A percentile compares a stretch with the other conserved stretches of the same genome.
Evolutionary conservation across 1,140 invertebrate genomes (phyloP).

Genomic region (Frieseomelitta varia): DNA sequence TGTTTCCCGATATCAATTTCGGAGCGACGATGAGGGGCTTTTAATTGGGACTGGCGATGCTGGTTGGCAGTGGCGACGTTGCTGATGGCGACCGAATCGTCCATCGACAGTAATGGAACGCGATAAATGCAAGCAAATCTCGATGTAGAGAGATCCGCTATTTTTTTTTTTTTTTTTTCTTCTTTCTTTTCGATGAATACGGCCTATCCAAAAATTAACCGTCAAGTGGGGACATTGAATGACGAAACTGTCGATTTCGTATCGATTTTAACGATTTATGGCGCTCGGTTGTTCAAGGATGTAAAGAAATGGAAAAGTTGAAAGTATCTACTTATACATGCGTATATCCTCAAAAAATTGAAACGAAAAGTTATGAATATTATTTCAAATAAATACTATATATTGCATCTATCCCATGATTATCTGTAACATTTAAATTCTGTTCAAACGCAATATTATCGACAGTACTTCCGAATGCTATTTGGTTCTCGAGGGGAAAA

Average conservation of each 20-base stretch:
- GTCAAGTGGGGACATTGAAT: not conserved
- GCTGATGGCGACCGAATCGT: slow-evolving; percentile 39
- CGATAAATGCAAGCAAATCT: slow-evolving; percentile 45
- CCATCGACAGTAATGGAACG: slow-evolving; percentile 61
- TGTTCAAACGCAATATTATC: not conserved
- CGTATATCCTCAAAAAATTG: not conserved
- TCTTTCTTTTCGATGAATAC: not conserved
- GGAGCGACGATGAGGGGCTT: slow-evolving; percentile 72
- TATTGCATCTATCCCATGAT: not conserved
- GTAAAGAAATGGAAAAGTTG: not conserved
- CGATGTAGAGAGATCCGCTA: slow-evolving; percentile 10
- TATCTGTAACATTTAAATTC: not conserved
- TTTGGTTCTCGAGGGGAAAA: not conserved
- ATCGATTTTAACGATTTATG: not conserved
- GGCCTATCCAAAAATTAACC: not conserved
- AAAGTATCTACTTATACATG: not conserved
- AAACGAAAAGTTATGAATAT: not conserved
- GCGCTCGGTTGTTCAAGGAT: not conserved
- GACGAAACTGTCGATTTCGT: slow-evolving; percentile 1
- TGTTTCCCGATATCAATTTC: slow-evolving; percentile 79
- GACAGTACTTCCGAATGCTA: not conserved
- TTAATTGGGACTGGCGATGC: slow-evolving; percentile 75
- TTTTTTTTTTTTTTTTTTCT: not conserved
- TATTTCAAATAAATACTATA: not conserved
- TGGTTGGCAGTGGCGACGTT: slow-evolving; percentile 28